Evolutionary conservation across 2,888 invertebrate genomes (phyloP).

Genomic region (Andrena camellia): DNA sequence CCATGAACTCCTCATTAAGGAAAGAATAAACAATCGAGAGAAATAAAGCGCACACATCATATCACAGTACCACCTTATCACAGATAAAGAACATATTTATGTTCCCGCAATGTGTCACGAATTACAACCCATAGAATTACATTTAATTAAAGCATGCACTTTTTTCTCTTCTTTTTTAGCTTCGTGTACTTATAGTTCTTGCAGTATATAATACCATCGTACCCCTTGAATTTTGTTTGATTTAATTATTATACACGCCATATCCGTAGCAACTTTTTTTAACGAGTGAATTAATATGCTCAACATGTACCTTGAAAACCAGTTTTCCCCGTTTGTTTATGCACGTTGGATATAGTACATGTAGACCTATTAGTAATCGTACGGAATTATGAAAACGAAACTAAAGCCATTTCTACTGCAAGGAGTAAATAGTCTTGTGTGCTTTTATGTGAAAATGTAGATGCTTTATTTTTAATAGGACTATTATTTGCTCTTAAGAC

Average conservation of each 20-base stretch:
- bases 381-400: neutral
- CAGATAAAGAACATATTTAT: constrained; percentile 4
- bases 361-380: constrained; percentile 5
- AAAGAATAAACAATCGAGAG: constrained; percentile 42
- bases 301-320: constrained; percentile 8
- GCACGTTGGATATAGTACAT: constrained; percentile 39
- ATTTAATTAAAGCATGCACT: constrained; percentile 32
- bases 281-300: constrained; percentile 9
- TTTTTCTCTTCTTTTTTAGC: constrained; percentile 1
- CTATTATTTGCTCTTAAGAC: neutral
- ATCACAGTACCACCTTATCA: constrained; percentile 13
- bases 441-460: constrained; percentile 4
- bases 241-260: neutral
- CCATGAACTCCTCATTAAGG: constrained; percentile 38
- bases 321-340: constrained; percentile 19
- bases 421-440: constrained; percentile 12
- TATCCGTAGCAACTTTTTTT: constrained; percentile 6
- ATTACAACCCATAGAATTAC: constrained; percentile 7
- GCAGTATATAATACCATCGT: neutral
- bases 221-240: constrained; percentile 7
- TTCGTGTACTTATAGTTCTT: constrained; percentile 10
- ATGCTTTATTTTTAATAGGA: constrained; percentile 13
- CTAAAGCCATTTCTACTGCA: constrained; percentile 1
- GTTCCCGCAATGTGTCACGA: constrained; percentile 7
- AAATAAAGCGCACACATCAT: constrained; percentile 40